Base-by-base conservation (phyloP, 2,888 invertebrate species). In the Drosophila engyochracea region DNA sequence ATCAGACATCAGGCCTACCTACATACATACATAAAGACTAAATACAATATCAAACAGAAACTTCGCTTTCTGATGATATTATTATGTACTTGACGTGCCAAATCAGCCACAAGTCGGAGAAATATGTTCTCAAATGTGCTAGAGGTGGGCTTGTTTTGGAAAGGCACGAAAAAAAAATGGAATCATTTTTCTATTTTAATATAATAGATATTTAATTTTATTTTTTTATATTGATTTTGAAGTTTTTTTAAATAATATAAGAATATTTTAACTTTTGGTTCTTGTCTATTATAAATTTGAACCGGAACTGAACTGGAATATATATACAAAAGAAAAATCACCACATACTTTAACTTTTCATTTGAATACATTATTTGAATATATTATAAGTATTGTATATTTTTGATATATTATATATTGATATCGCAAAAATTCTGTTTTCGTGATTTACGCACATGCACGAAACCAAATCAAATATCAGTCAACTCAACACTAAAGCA, bases 31-130 rank as follows among this genome's bases (percentile, higher is more conserved):
- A 6, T 41, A 69, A 77, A 25, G 22, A 51, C 59, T 35, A 68
- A 77, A 79, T 65, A 74, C 53, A 81, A 74, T 69, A 67, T 61
- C 53, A 55, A 31, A 25, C 31, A 41, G 53, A 71, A 76, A 60
- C 65, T 79, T 76, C 47, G 69, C 65, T 67, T 55, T 49, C 70
- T 70, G 76, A 74, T 90, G 71, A 74, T 76, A 82, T 89, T 74
- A 82, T 80, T 77, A 76, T 76, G 67, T 76, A 76, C 68, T 70
- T 75, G 74, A 78, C 78, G 73, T 76, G 69, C 54, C 55, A 78
- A 82, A 66, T 67, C 70, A 76, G 65, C 58, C 55, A 54, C 63
- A 70, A 72, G 72, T 44, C 52, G 62, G 80, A 49, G 64, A 53
- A 66, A 68, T 41, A 51, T 55, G 67, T 64, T 57, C 28, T 41